Evolutionary conservation across 2,797 vertebrate genomes (phyloP).

Genomic region (Mus minutoides): DNA sequence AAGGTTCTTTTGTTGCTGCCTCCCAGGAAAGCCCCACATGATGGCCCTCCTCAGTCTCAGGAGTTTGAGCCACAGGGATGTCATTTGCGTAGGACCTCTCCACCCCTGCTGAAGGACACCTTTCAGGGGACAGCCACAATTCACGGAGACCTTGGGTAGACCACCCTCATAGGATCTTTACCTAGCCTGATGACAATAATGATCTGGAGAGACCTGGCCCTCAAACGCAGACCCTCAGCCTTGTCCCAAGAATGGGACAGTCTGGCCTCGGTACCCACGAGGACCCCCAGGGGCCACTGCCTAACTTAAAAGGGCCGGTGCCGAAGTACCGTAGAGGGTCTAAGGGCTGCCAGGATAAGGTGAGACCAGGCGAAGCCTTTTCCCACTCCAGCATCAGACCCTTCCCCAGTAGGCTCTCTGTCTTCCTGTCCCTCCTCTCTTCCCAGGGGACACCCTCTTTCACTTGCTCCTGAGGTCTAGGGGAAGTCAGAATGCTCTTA

Average conservation of each 20-base stretch:
- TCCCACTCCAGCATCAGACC: not conserved
- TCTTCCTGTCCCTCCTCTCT: not conserved
- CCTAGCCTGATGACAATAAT: not conserved
- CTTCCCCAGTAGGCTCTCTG: not conserved
- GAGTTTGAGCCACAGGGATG: not conserved
- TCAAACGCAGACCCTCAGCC: not conserved
- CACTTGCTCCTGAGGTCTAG: not conserved
- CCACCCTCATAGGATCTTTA: not conserved
- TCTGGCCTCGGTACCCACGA: not conserved
- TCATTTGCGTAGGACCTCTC: not conserved
- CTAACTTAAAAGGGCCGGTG: not conserved
- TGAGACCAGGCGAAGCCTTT: too few species aligned
- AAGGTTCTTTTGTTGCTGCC: not conserved
- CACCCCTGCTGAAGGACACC: not conserved
- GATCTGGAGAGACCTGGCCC: not conserved
- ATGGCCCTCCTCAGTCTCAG: not conserved
- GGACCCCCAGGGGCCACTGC: not conserved
- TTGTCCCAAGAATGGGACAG: not conserved
- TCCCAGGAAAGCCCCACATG: not conserved
- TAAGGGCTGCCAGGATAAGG: not conserved
- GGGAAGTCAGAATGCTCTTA: not conserved
- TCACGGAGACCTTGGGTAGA: not conserved
- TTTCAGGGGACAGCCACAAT: not conserved
- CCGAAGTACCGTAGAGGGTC: not conserved
- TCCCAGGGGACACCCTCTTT: too few species aligned